Conservation (phyloP, 1,140 invertebrate genomes). For the Trichoplusia ni region DNA sequence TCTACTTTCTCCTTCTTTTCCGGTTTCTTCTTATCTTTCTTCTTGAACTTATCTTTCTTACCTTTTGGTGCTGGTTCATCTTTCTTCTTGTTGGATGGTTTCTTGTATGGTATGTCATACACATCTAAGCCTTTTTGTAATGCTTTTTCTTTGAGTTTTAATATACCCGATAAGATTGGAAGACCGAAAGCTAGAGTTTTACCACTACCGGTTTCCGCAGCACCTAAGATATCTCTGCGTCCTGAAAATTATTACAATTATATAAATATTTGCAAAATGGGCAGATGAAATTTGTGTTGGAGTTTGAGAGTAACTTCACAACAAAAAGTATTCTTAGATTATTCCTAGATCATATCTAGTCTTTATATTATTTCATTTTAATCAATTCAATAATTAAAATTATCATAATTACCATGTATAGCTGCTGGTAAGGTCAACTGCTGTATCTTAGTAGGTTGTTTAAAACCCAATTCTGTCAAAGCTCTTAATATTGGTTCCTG, state of each 20-base stretch:
- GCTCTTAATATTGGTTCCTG: conserved; percentile 88
- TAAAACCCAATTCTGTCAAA: conserved; percentile 89
- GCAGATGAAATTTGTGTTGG: too few species aligned
- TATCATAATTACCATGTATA: conserved; percentile 87
- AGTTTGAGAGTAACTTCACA: too few species aligned
- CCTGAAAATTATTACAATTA: background rate
- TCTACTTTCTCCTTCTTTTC: conserved; percentile 45
- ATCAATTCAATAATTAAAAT: conserved; percentile 33
- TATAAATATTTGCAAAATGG: too few species aligned
- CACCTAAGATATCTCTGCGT: conserved; percentile 93
- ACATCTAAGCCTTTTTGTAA: conserved; percentile 59
- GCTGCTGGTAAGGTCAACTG: conserved; percentile 90
- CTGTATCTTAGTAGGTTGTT: conserved; percentile 92
- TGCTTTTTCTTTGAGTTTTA: conserved; percentile 85
- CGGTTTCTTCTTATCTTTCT: conserved; percentile 44
- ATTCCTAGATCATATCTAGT: too few species aligned
- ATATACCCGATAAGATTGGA: conserved; percentile 93
- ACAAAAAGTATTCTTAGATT: too few species aligned
- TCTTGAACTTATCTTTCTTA: conserved; percentile 52
- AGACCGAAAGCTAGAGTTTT: conserved; percentile 99
- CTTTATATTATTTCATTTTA: too few species aligned
- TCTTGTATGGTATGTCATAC: conserved; percentile 73
- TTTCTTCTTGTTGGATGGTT: conserved; percentile 61
- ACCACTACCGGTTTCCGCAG: conserved; percentile 98
- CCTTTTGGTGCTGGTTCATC: conserved; percentile 32